Conservation (phyloP, 1,140 invertebrate genomes). For the Euwallacea similis region DNA sequence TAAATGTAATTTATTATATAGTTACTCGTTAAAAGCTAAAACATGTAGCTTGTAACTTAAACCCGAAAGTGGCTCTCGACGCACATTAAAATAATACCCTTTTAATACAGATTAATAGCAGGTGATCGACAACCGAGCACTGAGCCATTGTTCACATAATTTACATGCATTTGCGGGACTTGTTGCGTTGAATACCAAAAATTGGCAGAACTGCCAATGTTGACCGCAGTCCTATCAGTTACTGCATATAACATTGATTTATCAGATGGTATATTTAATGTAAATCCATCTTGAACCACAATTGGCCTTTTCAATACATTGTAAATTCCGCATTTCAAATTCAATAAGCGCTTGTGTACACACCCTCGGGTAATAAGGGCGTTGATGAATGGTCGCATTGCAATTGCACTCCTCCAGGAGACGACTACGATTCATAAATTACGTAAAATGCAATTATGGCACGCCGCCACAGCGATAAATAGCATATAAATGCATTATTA, state of each 20-base stretch:
- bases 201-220: no score
- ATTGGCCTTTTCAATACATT: no score
- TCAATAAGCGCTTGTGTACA: no score
- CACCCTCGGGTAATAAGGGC: slow-evolving; percentile 3
- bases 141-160: slow-evolving; percentile 8
- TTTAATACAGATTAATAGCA: slow-evolving; percentile 36
- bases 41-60: slow-evolving; percentile 31
- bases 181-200: background rate
- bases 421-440: slow-evolving; percentile 27
- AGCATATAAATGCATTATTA: slow-evolving; percentile 27
- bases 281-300: no score
- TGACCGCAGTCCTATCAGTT: no score
- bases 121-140: slow-evolving; percentile 20
- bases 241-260: no score
- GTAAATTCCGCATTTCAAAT: no score
- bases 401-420: slow-evolving; percentile 15
- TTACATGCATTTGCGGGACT: slow-evolving; percentile 4
- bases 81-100: slow-evolving; percentile 31
- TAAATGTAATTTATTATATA: slow-evolving; percentile 39
- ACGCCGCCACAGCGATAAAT: slow-evolving; percentile 23
- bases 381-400: slow-evolving; percentile 29
- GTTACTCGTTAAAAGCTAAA: slow-evolving; percentile 39
- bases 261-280: no score
- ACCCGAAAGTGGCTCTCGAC: slow-evolving; percentile 25
- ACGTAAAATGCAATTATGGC: slow-evolving; percentile 28